Evolutionary conservation across 1,140 invertebrate genomes (phyloP), one percentile per base, ranked within the genome.

Genomic region (Proctacanthus coquilletti): DNA sequence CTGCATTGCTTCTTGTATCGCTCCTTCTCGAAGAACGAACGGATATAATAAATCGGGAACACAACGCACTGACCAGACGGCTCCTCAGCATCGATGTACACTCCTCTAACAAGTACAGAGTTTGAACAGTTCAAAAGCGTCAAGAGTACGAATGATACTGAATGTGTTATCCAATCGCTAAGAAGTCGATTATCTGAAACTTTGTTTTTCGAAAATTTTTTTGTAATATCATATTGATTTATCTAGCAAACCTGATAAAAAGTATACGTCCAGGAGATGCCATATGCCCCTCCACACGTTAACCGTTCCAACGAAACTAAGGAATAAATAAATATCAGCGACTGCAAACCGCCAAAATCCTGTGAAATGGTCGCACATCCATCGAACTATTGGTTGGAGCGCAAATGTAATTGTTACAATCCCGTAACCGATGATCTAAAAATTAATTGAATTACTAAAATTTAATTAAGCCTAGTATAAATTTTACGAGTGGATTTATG

Each of bases 211-310:
- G n/a, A n/a, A n/a, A n/a, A n/a, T n/a, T n/a, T n/a, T n/a, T n/a
- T n/a, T n/a, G n/a, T n/a, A n/a, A n/a, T n/a, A n/a, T n/a, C n/a
- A n/a, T n/a, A n/a, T n/a, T n/a, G n/a, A n/a, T n/a, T n/a, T n/a
- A n/a, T n/a, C n/a, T n/a, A n/a, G n/a, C 34, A 45, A 53, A 77
- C 77, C 68, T 64, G 82, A 80, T 34, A 84, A 66, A 30, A 86
- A 65, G 58, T 81, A 85, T n/a, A 80, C 60, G 52, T 88, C 78
- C 2, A 85, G 64, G 14, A 81, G 49, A 40, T 71, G 77, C 85
- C 85, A 88, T 20, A 87, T 71, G 5, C 84, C 84, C 32, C 84
- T 67, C 85, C 85, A 89, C 0, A 85, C 75, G 57, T 87, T 87
- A 18, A 88, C 75, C 1, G 83, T 84, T 4, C 82, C 83, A 36